Evolutionary conservation across 2,113 vertebrate species (phyloP), one percentile per base, ranked within the genome.

Genomic region (Cryptotis parvus): DNA sequence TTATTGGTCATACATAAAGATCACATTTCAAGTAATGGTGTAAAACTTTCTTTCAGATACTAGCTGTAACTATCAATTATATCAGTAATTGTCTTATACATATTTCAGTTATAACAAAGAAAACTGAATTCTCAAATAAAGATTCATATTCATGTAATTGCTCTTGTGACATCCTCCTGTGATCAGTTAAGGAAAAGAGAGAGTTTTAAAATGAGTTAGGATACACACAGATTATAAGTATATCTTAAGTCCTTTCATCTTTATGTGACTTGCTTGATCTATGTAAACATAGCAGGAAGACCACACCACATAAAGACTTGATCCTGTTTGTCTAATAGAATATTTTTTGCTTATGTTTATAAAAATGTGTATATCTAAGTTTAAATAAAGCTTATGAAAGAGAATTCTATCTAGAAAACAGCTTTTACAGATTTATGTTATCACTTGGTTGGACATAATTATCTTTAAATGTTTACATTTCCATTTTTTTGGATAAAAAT

Each of bases 211-310:
- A 27, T 41, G 26, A 52, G 7, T 27, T 41, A 35, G 37, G 20
- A 65, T 55, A 49, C 16, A 82, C 66, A 70, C 15, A 58, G 76
- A 66, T 49, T 75, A 26, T 58, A 43, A 78, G 39, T 76, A 18
- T 52, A 52, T 58, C 55, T 70, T 27, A 6, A 87, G 15, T 63
- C 65, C 68, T 91, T 83, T 80, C 39, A 66, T 84, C 63, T 70
- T 89, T 45, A 75, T 15, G 27, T 14, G 31, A 26, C 81, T 69
- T 39, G 39, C 49, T 93, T 70, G 81, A 89, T 94, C 76, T 77
- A 85, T 69, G 9, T n/a, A 85, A 83, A 78, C 6, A 11, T 33
- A 69, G 41, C 74, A 89, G 27, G 33, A 12, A 39, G 11, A n/a
- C 49, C 27, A 45, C 55, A 49, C 31, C 39, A 73, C 72, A 83